These are phyloP conservation scores for Naja naja DNA, from an alignment of 2,113 vertebrate genomes.

Conservation along the genomic window DNA sequence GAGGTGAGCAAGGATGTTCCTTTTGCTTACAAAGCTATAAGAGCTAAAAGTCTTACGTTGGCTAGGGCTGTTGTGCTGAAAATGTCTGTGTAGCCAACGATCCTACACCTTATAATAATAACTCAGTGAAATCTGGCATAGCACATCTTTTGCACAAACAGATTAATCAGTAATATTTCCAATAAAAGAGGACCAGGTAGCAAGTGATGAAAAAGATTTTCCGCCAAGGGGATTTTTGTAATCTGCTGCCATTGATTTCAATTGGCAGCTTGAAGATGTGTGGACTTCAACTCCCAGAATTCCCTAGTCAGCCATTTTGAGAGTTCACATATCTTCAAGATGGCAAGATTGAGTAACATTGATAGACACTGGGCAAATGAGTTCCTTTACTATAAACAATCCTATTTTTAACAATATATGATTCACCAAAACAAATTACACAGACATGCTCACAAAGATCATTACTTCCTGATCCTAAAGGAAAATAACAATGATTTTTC, in stretches of 20 bases:
- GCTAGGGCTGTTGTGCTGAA: not conserved
- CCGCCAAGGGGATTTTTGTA: not conserved
- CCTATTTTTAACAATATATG: not conserved
- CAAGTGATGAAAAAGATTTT: not conserved
- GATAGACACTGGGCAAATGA: not conserved
- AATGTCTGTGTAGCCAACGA: not conserved
- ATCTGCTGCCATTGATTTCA: not conserved
- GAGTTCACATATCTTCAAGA: not conserved
- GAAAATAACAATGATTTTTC: not conserved
- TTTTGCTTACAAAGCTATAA: not conserved
- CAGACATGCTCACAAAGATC: not conserved
- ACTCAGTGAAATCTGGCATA: not conserved
- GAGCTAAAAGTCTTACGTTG: no score
- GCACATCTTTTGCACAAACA: not conserved
- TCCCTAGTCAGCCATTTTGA: no score
- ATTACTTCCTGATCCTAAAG: not conserved
- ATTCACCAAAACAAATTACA: not conserved
- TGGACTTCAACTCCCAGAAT: not conserved
- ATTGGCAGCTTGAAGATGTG: not conserved
- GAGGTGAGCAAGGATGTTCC: slow-evolving; percentile 52
- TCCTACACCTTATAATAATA: not conserved
- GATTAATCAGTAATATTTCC: not conserved
- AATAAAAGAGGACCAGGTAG: not conserved
- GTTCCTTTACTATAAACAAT: not conserved
- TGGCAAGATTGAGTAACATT: not conserved